Percentiles rank a stretch among this genome's conserved stretches.
phyloP scores from a whole-genome alignment of 2,797 vertebrate genomes.

The Paedocypris micromegethes region DNA sequence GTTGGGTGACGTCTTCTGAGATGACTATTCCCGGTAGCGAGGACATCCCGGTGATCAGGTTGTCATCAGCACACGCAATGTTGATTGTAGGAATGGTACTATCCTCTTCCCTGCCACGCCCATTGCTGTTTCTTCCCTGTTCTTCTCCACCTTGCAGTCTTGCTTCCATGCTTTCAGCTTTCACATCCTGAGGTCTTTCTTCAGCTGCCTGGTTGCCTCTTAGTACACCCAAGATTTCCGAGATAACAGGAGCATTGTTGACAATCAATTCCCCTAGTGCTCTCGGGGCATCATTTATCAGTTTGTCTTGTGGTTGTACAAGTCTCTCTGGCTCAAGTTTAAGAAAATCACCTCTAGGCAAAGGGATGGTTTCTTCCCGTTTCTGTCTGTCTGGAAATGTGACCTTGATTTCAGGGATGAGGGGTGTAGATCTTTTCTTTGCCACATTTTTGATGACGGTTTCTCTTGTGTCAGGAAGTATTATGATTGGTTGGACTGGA shows the following conservation, averaged over 20 bases:
- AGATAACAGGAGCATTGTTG: conserved; percentile 22
- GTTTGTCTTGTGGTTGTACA: conserved; percentile 50
- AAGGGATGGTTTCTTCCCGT: conserved; percentile 47
- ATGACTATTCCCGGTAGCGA: conserved; percentile 28
- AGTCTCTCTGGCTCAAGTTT: conserved; percentile 58
- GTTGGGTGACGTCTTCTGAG: conserved; percentile 39
- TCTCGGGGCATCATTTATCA: conserved; percentile 48
- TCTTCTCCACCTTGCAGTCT: conserved; percentile 30
- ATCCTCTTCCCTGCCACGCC: conserved; percentile 43
- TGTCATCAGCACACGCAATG: conserved; percentile 60
- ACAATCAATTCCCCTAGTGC: conserved; percentile 28
- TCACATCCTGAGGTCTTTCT: conserved; percentile 51
- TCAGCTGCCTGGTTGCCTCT: conserved; percentile 37
- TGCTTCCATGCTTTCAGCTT: conserved; percentile 48
- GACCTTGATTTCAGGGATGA: conserved; percentile 44
- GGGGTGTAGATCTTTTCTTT: conserved; percentile 53
- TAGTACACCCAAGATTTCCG: conserved; percentile 21
- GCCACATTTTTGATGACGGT: conserved; percentile 54
- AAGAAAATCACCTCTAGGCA: conserved; percentile 56
- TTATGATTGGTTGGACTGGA: conserved; percentile 37
- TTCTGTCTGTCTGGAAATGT: conserved; percentile 39
- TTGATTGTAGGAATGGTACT: conserved; percentile 60
- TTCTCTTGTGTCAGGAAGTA: conserved; percentile 41
- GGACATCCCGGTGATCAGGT: conserved; percentile 19
- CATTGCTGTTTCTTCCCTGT: conserved; percentile 1